Percentiles rank a stretch among this genome's conserved stretches.
phyloP scores from a whole-genome alignment of 2,113 vertebrate genomes.

The Amazona vittata region DNA sequence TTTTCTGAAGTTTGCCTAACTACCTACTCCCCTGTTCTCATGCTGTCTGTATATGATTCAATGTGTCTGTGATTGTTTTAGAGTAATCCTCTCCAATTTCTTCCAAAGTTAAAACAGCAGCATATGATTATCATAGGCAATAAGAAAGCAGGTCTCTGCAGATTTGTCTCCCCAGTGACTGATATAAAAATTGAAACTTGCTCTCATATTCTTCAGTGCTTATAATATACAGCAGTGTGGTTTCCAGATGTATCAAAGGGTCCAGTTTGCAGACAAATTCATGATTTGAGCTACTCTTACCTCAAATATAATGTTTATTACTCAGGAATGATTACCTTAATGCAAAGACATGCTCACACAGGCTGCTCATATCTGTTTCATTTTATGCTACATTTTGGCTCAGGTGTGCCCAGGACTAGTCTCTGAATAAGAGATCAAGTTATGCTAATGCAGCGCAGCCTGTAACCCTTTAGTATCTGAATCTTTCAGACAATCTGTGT shows the following conservation, averaged over 20 bases:
- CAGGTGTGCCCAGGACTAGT: background rate
- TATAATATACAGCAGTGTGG: background rate
- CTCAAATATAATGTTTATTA: background rate
- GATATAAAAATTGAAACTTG: background rate
- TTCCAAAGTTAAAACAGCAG: background rate
- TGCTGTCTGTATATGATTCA: background rate
- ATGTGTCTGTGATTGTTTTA: background rate
- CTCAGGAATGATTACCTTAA: background rate
- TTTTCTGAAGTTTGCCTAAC: background rate
- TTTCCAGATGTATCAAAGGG: background rate
- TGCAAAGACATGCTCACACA: background rate
- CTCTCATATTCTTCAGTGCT: background rate
- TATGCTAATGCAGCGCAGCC: background rate
- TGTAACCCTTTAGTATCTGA: background rate
- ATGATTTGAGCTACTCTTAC: background rate
- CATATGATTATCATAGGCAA: background rate
- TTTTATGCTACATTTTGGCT: background rate
- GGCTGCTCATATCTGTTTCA: background rate
- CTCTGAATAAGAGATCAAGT: background rate
- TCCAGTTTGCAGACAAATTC: background rate
- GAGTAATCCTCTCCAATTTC: background rate
- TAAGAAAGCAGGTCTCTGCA: background rate
- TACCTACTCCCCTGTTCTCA: background rate
- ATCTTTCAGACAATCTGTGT: background rate
- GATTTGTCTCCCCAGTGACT: background rate